Percentiles rank a stretch among this genome's conserved stretches.
Evolutionary conservation across 2,797 vertebrate genomes (phyloP).

Genomic region (Mareca penelope): DNA sequence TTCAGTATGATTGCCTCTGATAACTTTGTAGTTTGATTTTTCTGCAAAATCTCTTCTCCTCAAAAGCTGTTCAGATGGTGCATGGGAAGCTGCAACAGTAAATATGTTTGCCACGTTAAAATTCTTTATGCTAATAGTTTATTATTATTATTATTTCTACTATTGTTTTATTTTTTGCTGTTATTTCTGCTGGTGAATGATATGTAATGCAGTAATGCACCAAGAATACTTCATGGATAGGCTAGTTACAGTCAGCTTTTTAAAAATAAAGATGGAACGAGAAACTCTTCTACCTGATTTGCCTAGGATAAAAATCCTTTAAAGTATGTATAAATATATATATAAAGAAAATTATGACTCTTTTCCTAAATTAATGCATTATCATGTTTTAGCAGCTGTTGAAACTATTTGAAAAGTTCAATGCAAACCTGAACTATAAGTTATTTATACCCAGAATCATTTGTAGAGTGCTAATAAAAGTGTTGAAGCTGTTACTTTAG

Average conservation of each 20-base stretch:
- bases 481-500: not conserved
- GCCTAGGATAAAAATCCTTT: not conserved
- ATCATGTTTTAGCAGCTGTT: not conserved
- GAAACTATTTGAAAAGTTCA: not conserved
- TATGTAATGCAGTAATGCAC: not conserved
- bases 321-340: not conserved
- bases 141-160: not conserved
- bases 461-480: not conserved
- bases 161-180: not conserved
- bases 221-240: not conserved
- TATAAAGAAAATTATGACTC: not conserved
- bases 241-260: not conserved
- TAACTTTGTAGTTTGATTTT: not conserved
- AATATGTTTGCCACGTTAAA: not conserved
- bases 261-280: not conserved
- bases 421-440: not conserved
- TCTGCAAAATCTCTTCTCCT: not conserved
- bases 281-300: not conserved
- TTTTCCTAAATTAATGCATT: not conserved
- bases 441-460: not conserved
- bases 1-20: not conserved
- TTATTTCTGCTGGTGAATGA: not conserved
- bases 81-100: not conserved
- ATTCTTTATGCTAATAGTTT: not conserved
- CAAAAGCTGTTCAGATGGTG: not conserved